These are phyloP conservation scores for Tiliqua scincoides DNA, from an alignment of 2,113 vertebrate species.

Conservation along the genomic window DNA sequence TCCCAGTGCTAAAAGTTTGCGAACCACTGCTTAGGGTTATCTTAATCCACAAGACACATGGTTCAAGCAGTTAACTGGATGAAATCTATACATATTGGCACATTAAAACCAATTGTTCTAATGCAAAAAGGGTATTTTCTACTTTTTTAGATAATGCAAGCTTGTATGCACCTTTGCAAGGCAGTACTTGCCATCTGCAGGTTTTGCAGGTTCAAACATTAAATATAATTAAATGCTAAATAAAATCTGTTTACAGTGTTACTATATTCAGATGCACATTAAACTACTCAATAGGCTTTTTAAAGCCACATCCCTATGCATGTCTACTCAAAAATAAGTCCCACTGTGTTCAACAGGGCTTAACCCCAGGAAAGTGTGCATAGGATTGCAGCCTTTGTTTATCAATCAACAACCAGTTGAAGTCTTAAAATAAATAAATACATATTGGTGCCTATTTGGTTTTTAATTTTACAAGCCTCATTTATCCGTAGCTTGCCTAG, in stretches of 20 bases:
- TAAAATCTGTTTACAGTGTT: not conserved
- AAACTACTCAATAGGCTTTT: not conserved
- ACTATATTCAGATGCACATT: not conserved
- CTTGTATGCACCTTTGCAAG: not conserved
- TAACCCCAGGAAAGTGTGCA: not conserved
- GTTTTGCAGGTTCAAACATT: not conserved
- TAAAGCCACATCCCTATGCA: not conserved
- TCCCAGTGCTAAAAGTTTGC: no score
- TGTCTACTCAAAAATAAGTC: no score
- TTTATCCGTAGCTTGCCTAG: not conserved
- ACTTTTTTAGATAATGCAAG: not conserved
- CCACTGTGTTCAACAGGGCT: no score
- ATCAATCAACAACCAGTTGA: not conserved
- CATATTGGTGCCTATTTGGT: not conserved
- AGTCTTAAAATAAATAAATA: not conserved
- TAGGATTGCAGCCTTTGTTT: no score
- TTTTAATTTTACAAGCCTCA: not conserved
- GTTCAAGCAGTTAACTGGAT: not conserved
- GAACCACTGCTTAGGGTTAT: not conserved
- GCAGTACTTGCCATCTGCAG: no score
- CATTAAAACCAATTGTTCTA: not conserved
- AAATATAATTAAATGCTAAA: not conserved
- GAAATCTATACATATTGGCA: not conserved
- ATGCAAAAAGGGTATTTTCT: not conserved
- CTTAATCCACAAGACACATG: not conserved